Evolutionary conservation across 2,888 invertebrate species (phyloP), one percentile per base, ranked within the genome.

Genomic region (Dryadula phaetusa): DNA sequence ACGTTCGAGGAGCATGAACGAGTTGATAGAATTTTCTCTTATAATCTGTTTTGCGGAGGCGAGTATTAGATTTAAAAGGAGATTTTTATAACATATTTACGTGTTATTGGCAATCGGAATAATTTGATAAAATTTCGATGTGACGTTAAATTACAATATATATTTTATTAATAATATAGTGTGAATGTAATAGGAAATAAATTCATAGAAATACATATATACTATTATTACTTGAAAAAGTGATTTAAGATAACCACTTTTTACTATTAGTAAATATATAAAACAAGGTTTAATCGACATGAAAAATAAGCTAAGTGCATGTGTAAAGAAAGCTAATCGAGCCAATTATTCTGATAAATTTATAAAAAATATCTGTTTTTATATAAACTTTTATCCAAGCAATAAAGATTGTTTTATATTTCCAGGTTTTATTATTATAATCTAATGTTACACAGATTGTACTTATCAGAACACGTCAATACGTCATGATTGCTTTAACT

Each of bases 401-500:
- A n/a, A n/a, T n/a, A n/a, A n/a, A n/a, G n/a, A n/a, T n/a, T n/a
- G n/a, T n/a, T n/a, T n/a, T n/a, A n/a, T n/a, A n/a, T n/a, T n/a
- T n/a, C n/a, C n/a, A n/a, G 28, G 18, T 22, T 63, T 20, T 20
- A 44, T 34, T 20, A 28, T 44, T 63, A 53, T 14, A 42, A 0
- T 14, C 16, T 32, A 20, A 34, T 44, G 22, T 44, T 54, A 64
- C 62, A 44, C 58, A 62, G 61, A 66, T 56, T 58, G 16, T 44
- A 53, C 60, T 60, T 44, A 63, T 67, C 62, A 63, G 22, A 53
- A 40, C 62, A 63, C 63, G 52, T 67, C 63, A 60, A 64, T 64
- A 64, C 37, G 58, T 56, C 56, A 56, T 62, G 53, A 62, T 49
- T 53, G 62, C 44, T 67, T 49, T 52, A 44, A 69, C 58, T 67